phyloP scores from a whole-genome alignment of 2,797 vertebrate genomes.

The Pogoniulus pusillus region DNA sequence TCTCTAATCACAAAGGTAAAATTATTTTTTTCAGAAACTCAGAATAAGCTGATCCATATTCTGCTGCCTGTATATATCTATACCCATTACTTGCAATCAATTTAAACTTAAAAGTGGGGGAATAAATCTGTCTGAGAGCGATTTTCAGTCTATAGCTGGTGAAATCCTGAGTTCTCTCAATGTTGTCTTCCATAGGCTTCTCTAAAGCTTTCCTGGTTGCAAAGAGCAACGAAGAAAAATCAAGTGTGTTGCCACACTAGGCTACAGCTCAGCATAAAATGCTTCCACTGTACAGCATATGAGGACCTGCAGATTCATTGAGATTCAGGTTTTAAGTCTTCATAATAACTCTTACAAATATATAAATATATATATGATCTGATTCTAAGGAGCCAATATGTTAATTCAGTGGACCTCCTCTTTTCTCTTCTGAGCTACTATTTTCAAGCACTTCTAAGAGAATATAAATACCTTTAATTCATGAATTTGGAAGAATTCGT shows the following conservation, averaged over 20 bases:
- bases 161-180: background rate
- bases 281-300: background rate
- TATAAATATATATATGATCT: background rate
- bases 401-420: background rate
- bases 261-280: background rate
- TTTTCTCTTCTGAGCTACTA: background rate
- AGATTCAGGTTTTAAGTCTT: background rate
- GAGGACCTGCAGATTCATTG: background rate
- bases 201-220: background rate
- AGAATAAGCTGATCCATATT: slow-evolving; percentile 8
- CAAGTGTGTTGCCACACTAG: background rate
- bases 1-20: background rate
- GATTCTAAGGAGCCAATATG: background rate
- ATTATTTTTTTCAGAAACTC: background rate
- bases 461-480: background rate
- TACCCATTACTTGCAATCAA: slow-evolving; percentile 5
- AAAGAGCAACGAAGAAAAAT: background rate
- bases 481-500: background rate
- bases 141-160: background rate
- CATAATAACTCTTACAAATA: background rate
- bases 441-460: background rate
- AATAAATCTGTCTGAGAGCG: slow-evolving; percentile 18
- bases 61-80: background rate
- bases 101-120: slow-evolving; percentile 4
- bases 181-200: background rate